Conservation (phyloP, 1,140 invertebrate genomes). For the Heliconius eleuchia region DNA sequence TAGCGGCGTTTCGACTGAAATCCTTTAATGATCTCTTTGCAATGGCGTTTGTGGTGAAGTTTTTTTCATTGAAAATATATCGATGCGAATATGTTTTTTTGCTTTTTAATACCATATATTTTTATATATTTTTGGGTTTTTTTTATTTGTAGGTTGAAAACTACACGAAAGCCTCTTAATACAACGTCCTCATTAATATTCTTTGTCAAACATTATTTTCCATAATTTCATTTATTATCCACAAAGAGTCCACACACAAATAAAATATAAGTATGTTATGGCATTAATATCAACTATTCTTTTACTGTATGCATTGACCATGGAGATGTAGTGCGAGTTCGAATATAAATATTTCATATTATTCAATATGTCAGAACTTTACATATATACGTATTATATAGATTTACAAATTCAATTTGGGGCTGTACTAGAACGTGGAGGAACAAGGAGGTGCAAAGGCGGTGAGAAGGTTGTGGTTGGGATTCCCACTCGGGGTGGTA, state of each 20-base stretch:
- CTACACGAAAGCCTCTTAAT: neutral
- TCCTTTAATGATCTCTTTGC: constrained; percentile 34
- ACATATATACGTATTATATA: neutral
- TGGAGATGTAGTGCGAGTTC: constrained; percentile 16
- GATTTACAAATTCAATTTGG: too few species aligned
- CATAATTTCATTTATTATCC: neutral
- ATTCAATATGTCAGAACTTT: neutral
- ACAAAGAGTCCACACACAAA: constrained; percentile 27
- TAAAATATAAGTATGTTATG: constrained; percentile 37
- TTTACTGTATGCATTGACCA: constrained; percentile 39
- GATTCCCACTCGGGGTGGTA: too few species aligned
- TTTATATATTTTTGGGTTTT: too few species aligned
- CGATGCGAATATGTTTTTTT: neutral
- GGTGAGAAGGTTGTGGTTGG: too few species aligned
- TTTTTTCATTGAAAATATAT: constrained; percentile 20
- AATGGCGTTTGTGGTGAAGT: constrained; percentile 5
- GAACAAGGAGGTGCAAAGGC: too few species aligned
- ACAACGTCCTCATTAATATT: constrained; percentile 11
- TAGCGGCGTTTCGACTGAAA: constrained; percentile 30
- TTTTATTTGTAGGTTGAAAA: too few species aligned
- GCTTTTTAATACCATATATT: too few species aligned
- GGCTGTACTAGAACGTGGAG: too few species aligned
- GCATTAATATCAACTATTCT: constrained; percentile 40
- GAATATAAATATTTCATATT: neutral
- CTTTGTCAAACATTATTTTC: constrained; percentile 9